A percentile compares a stretch with the other conserved stretches of the same genome.
These are phyloP conservation scores for Thecophora atra DNA, from an alignment of 2,888 invertebrate species.

Conservation along the genomic window DNA sequence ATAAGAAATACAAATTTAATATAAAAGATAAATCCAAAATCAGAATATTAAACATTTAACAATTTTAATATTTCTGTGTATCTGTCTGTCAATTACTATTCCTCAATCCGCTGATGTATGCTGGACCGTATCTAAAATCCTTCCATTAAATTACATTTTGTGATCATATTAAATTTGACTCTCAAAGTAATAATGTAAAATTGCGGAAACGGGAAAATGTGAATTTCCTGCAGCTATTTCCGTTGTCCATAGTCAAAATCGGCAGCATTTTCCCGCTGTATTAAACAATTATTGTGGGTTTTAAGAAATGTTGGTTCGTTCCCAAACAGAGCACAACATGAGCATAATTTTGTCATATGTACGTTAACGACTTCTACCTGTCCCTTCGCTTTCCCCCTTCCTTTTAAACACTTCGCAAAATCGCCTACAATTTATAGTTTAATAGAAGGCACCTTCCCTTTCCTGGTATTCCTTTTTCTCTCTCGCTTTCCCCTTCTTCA, in stretches of 20 bases:
- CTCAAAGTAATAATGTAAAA: constrained; percentile 25
- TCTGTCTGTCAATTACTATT: neutral
- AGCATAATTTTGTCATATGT: too few species aligned
- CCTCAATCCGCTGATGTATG: neutral
- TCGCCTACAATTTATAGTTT: neutral
- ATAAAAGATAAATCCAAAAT: too few species aligned
- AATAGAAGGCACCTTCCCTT: neutral
- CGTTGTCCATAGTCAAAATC: neutral
- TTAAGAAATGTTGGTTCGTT: too few species aligned
- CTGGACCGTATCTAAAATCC: neutral
- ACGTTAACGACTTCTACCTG: too few species aligned
- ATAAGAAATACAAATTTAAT: neutral
- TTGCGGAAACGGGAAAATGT: neutral
- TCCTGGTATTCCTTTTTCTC: too few species aligned
- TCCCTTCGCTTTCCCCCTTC: neutral
- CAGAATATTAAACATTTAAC: too few species aligned
- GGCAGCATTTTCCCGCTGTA: neutral
- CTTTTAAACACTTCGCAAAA: neutral
- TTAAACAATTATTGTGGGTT: neutral
- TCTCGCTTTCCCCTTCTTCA: too few species aligned
- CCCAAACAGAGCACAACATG: too few species aligned
- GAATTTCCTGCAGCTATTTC: neutral
- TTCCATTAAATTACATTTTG: constrained; percentile 8
- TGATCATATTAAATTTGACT: constrained; percentile 30
- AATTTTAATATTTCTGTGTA: neutral